phyloP scores from a whole-genome alignment of 2,113 vertebrate genomes.

The Saccopteryx leptura region DNA sequence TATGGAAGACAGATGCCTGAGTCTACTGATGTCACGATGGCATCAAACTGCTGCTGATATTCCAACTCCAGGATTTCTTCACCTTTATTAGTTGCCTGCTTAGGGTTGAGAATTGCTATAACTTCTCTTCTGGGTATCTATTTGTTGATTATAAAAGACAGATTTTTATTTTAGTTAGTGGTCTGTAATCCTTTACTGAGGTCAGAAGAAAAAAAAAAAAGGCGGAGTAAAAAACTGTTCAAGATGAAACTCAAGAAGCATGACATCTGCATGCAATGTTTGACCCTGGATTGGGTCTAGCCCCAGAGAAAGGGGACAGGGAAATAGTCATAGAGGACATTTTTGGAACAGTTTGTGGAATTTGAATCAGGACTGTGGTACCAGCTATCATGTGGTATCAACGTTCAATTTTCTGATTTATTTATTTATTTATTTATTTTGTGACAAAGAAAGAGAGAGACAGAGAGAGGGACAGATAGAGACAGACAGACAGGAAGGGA shows the following conservation, averaged over 20 bases:
- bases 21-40: fast-evolving
- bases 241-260: background rate
- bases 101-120: fast-evolving
- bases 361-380: fast-evolving
- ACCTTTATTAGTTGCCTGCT: too few relatives aligned
- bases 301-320: fast-evolving
- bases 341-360: fast-evolving
- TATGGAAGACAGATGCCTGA: fast-evolving
- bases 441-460: too few relatives aligned
- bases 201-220: background rate
- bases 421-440: too few relatives aligned
- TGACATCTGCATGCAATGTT: background rate
- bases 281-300: background rate
- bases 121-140: background rate
- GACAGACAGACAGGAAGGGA: too few relatives aligned
- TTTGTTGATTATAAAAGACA: background rate
- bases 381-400: fast-evolving
- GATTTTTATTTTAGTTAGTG: background rate
- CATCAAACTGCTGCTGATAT: background rate
- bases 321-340: background rate
- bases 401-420: fast-evolving
- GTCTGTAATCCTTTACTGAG: background rate
- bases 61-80: background rate
- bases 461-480: too few relatives aligned
- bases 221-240: background rate